phyloP scores from a whole-genome alignment of 2,888 invertebrate genomes.

The Prosopocoilus inquinatus region DNA sequence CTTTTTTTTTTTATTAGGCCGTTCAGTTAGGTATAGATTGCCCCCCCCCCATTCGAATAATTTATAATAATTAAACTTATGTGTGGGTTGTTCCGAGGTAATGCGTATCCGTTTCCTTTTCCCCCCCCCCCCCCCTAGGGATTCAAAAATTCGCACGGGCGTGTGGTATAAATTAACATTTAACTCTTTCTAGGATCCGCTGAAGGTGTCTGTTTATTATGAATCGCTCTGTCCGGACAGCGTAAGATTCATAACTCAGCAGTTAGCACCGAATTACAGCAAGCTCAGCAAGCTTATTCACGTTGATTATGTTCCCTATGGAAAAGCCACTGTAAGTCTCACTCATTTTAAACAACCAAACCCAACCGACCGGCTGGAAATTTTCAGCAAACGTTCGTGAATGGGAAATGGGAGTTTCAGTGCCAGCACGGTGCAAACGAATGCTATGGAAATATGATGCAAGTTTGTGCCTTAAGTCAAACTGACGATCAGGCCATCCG shows the following conservation, averaged over 20 bases:
- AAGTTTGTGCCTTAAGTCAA: slow-evolving; percentile 52
- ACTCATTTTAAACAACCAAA: background rate
- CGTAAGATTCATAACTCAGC: slow-evolving; percentile 47
- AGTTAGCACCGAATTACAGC: slow-evolving; percentile 45
- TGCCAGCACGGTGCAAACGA: slow-evolving; percentile 57
- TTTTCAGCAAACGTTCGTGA: slow-evolving; percentile 7
- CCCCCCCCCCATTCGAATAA: no score
- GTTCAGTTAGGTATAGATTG: no score
- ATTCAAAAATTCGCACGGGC: no score
- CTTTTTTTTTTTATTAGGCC: no score
- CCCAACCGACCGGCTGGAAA: background rate
- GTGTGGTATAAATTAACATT: no score
- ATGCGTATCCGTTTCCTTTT: no score
- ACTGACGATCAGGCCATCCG: slow-evolving; percentile 24
- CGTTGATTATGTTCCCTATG: slow-evolving; percentile 52
- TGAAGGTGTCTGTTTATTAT: slow-evolving; percentile 53
- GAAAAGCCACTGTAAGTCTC: slow-evolving; percentile 52
- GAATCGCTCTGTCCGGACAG: slow-evolving; percentile 57
- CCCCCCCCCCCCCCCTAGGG: no score
- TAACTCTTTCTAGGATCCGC: slow-evolving; percentile 14
- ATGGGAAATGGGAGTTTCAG: slow-evolving; percentile 41
- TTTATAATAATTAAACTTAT: background rate
- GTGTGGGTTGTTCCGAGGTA: background rate
- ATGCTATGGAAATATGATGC: slow-evolving; percentile 55
- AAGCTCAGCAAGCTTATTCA: slow-evolving; percentile 16